Evolutionary conservation across 2,888 invertebrate genomes (phyloP), one percentile per base, ranked within the genome.

Genomic region (Melieria picta): DNA sequence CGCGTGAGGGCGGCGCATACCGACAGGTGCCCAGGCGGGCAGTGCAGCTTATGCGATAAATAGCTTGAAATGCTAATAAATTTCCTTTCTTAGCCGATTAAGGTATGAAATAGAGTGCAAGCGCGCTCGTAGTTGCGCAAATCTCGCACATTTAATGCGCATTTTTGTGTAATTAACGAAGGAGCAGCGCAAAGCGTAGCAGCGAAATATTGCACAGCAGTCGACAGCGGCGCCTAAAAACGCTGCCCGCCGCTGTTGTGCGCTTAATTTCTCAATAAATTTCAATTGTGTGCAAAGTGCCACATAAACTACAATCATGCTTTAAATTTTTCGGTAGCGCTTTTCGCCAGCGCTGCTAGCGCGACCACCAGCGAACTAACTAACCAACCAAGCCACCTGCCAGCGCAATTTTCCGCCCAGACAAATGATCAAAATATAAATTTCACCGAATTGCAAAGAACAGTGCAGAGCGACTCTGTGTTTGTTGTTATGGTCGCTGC

Each of bases 391-490:
- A 7, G 46, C 66, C 65, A 69, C 46, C 60, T 68, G 72, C 57
- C 57, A 30, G 16, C n/a, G 42, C 47, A 68, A 65, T 73, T 69
- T 72, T 66, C 67, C 69, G 70, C 71, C 72, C 70, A 72, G 72
- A 72, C 72, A 72, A 74, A 74, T 74, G 72, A 72, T 67, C 69
- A 70, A 70, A 72, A 74, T 68, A 74, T 74, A 74, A 72, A 72
- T 72, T 72, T 65, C 67, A 60, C 57, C 74, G 70, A 74, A 74
- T 74, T 74, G 72, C 72, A 45, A 70, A 70, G 72, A 74, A 74
- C 70, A 74, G 72, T 72, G 70, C 67, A 61, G 46, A 62, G 57
- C 72, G 48, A 7, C 43, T 5, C 42, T 3, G 52, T 9, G 52
- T 30, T 67, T 48, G 43, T 66, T 57, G 13, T 30, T 43, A 13